Conservation (phyloP, 2,113 vertebrate species). For the Gavialis gangeticus region DNA sequence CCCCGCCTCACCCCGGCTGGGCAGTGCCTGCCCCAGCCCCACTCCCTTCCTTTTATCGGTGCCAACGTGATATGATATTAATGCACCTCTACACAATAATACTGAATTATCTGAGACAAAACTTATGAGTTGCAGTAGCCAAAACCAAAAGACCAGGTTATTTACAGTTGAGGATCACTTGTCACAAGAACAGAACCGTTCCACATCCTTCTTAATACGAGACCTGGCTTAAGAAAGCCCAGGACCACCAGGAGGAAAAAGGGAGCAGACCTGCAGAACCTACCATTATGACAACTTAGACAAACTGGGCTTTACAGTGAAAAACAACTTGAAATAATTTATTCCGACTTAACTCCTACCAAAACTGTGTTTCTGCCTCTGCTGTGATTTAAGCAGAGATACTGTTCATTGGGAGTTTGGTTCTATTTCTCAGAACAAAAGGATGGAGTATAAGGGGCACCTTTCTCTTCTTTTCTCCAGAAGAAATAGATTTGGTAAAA, state of each 20-base stretch:
- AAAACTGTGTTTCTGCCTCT: background rate
- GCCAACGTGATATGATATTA: no score
- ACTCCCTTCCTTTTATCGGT: no score
- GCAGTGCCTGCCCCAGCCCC: no score
- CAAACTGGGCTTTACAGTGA: background rate
- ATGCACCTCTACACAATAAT: no score
- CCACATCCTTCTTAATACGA: background rate
- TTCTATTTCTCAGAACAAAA: background rate
- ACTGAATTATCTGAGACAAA: constrained; percentile 26
- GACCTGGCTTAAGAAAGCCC: background rate
- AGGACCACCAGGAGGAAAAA: background rate
- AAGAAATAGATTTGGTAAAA: background rate
- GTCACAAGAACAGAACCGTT: background rate
- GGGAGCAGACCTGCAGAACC: background rate
- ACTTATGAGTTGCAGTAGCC: constrained; percentile 12
- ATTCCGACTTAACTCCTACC: background rate
- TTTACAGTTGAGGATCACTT: constrained; percentile 58
- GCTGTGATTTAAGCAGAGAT: background rate
- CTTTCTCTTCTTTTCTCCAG: background rate
- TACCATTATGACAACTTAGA: background rate
- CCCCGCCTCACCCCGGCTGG: no score
- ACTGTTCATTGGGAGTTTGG: background rate
- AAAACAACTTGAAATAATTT: background rate
- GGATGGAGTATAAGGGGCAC: background rate
- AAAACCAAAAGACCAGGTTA: constrained; percentile 51